Base-by-base conservation (phyloP, 2,888 invertebrate genomes). In the Cosmia trapezina region DNA sequence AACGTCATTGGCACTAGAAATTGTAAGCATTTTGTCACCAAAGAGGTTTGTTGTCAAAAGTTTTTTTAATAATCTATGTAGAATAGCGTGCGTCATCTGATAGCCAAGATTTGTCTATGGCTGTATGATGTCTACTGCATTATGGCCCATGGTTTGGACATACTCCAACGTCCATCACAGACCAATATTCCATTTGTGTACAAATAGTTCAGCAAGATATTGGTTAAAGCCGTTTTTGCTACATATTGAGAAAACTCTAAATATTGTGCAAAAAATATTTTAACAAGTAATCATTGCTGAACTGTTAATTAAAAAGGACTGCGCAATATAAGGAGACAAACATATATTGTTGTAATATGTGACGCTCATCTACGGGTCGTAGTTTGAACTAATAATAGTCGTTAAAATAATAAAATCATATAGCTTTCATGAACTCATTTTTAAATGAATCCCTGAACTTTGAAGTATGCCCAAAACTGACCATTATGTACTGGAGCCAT, bases 1-100 rank as follows among this genome's bases (percentile, higher is more conserved):
- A 84, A 79, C 68, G 57, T 73, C 59, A 87, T 91, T 92, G 90
- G 91, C 92, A 93, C 90, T 89, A 86, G 83, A 86, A 54, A 54
- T 73, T 85, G 65, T 62, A 88, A 84, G 83, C 80, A 72, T 75
- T 78, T 73, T 74, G 49, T 63, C 81, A 82, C 80, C 82, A 82
- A 85, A 82, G 76, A 86, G 84, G 77, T 85, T 72, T 76, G 74
- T 76, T 77, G 81, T 83, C 76, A 79, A 75, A 78, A 72, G 17
- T 64, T 73, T 64, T 62, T n/a, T 51, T 70, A 4, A 57, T 71
- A 76, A 74, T 79, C 76, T 80, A 78, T 77, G 66, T 78, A 76
- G 53, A 79, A 81, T 59, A 82, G 78, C 85, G 78, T 83, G 80
- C 61, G 64, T 78, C 81, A 63, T 80, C 76, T 81, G 80, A 84